phyloP scores from a whole-genome alignment of 2,797 vertebrate species.

The Phoebastria nigripes region DNA sequence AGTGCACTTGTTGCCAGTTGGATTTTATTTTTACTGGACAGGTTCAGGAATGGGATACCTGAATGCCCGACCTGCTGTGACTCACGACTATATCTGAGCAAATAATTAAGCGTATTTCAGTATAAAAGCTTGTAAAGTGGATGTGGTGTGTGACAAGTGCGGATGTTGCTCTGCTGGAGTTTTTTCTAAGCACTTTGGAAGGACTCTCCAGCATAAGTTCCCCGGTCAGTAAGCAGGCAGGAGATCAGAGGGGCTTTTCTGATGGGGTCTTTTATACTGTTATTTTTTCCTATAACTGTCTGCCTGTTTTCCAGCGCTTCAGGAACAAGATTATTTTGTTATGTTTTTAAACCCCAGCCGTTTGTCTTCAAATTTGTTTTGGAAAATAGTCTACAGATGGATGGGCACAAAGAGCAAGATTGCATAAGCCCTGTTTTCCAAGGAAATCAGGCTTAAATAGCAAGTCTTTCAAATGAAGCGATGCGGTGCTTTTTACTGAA shows the following conservation, averaged over 20 bases:
- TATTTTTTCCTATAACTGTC: not conserved
- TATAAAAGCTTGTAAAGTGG: not conserved
- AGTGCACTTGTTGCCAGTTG: not conserved
- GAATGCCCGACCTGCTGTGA: not conserved
- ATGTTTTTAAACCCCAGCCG: not conserved
- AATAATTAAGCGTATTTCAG: not conserved
- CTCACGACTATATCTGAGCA: not conserved
- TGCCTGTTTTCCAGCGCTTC: not conserved
- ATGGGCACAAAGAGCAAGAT: not conserved
- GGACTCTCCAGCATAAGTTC: not conserved
- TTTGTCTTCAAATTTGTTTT: not conserved
- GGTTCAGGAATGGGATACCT: not conserved
- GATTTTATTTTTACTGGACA: not conserved
- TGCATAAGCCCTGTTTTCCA: not conserved
- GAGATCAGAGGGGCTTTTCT: not conserved
- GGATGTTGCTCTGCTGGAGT: not conserved
- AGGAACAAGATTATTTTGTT: not conserved
- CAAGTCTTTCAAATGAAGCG: not conserved
- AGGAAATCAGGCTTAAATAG: not conserved
- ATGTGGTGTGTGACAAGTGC: not conserved
- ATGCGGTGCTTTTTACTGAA: not conserved
- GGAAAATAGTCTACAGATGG: not conserved
- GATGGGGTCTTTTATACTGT: not conserved
- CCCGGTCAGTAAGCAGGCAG: not conserved
- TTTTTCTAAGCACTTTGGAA: not conserved